phyloP scores from a whole-genome alignment of 2,797 vertebrate species.

The Poeciliopsis turneri region DNA sequence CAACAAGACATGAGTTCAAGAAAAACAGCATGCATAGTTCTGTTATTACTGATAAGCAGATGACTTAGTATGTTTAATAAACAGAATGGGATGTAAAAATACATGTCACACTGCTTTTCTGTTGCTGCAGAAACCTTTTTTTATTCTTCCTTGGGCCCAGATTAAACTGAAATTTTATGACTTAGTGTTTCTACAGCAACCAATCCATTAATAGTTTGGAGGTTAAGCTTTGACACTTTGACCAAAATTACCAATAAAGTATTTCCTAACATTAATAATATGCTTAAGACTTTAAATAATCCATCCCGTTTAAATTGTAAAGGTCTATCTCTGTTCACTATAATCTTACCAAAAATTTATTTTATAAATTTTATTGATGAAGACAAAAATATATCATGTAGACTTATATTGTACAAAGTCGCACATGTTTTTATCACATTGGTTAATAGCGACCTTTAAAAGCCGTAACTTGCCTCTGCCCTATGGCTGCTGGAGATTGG shows the following conservation, averaged over 20 bases:
- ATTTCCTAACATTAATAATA: neutral
- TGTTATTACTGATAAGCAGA: constrained; percentile 37
- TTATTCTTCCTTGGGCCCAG: constrained; percentile 23
- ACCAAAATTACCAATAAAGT: neutral
- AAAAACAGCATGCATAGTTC: constrained; percentile 10
- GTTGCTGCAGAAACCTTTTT: constrained; percentile 8
- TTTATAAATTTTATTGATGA: neutral
- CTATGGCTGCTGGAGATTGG: neutral
- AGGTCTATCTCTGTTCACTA: neutral
- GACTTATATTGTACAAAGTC: neutral
- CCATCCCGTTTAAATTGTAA: neutral
- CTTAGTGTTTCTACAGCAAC: neutral
- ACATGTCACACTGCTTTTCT: constrained; percentile 18
- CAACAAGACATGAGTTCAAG: constrained; percentile 33
- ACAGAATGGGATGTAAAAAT: constrained; percentile 43
- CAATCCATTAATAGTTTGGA: neutral
- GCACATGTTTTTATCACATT: neutral
- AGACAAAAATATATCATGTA: neutral
- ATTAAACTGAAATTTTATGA: neutral
- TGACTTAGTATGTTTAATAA: constrained; percentile 38
- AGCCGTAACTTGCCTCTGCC: neutral
- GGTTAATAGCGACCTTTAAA: neutral
- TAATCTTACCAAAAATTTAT: neutral
- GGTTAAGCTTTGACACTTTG: neutral
- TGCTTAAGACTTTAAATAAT: neutral